Evolutionary conservation across 2,888 invertebrate genomes (phyloP), one percentile per base, ranked within the genome.

Genomic region (Sclerodermus sp.): DNA sequence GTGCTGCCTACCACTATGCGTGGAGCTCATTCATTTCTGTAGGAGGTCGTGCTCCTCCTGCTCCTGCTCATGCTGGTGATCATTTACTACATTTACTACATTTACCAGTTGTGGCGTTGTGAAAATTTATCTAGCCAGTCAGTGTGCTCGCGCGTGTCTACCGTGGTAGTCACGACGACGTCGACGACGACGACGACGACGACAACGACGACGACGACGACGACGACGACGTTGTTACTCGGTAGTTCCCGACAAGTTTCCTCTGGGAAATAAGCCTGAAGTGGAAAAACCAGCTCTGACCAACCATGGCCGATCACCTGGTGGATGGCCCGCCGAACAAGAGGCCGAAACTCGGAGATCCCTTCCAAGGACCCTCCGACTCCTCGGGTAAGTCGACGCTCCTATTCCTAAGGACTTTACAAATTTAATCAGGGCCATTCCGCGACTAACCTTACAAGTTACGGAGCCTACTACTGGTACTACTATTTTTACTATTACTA

Each of bases 251-350:
- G 23, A 5, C 4, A 5, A 23, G 23, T 23, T 23, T 3, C 23
- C 8, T 23, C 8, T n/a, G n/a, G n/a, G 23, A 23, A 8, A 5
- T 23, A 23, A 23, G 23, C 23, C 23, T 23, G 23, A 23, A 23
- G 4, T 8, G 23, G 3, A 8, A 23, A 8, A 8, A 23, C 8
- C 8, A 5, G 8, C 4, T 41, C 44, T 51, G 42, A 44, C 48
- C 49, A 50, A 48, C 43, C 77, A 95, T 95, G 95, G 93, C 93
- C 84, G 95, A 95, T 87, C 91, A 91, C 84, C 87, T 91, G 81
- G 88, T 87, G 82, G 93, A 93, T 84, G 94, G 94, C 83, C 95
- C 94, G 87, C 93, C 95, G 81, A 93, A 89, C 79, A 95, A 96
- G 88, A 89, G 95, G 87, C 90, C 89, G 79, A 95, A 95, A 84